Evolutionary conservation across 2,113 vertebrate species (phyloP).

Genomic region (Xiphophorus maculatus): DNA sequence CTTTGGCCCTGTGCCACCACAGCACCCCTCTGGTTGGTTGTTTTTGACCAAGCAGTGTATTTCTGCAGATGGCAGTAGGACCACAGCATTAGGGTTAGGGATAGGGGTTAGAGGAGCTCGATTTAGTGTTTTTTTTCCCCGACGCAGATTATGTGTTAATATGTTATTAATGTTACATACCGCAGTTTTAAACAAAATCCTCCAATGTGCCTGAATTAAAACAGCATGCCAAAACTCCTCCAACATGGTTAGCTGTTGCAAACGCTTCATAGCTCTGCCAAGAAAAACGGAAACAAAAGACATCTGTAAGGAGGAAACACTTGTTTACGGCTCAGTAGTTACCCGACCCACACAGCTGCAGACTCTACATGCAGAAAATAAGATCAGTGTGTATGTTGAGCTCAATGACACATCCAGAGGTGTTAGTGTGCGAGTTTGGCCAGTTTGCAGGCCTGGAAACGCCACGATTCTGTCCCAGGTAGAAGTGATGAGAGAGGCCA

Average conservation of each 20-base stretch:
- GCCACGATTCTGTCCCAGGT: conserved; percentile 15
- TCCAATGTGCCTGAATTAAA: too few relatives aligned
- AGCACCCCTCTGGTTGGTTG: too few relatives aligned
- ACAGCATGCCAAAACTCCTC: neutral
- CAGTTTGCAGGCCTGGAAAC: conserved; percentile 9
- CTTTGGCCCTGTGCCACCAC: too few relatives aligned
- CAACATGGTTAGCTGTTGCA: neutral
- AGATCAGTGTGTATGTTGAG: conserved; percentile 17
- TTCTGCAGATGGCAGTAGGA: too few relatives aligned
- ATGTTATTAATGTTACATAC: too few relatives aligned
- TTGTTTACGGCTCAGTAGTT: neutral
- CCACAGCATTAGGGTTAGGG: too few relatives aligned
- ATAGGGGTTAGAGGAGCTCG: too few relatives aligned
- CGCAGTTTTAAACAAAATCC: too few relatives aligned
- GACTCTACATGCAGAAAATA: conserved; percentile 11
- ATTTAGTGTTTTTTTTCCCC: too few relatives aligned
- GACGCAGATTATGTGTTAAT: too few relatives aligned
- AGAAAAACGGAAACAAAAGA: neutral
- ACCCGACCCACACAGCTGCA: neutral
- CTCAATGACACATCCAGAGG: conserved; percentile 23
- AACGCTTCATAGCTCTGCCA: neutral
- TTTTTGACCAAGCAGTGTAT: too few relatives aligned
- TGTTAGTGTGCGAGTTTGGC: conserved; percentile 2
- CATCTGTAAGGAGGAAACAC: neutral
- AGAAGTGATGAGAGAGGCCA: conserved; percentile 56